These are phyloP conservation scores for Psylliodes chrysocephalus DNA, from an alignment of 2,888 invertebrate genomes.

Conservation along the genomic window DNA sequence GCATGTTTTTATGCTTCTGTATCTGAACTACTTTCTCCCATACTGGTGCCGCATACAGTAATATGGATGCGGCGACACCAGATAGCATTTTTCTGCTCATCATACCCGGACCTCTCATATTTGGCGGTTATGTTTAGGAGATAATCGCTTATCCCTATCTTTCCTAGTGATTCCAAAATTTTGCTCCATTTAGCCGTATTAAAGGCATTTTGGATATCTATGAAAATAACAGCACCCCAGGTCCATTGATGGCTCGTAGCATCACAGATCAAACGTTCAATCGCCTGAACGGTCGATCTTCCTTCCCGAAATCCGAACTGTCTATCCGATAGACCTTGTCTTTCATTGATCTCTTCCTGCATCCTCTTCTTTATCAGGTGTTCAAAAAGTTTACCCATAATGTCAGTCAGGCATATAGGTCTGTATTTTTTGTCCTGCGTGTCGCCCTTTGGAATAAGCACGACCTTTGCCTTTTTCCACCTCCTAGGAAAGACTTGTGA, in stretches of 20 bases:
- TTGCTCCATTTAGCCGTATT: neutral
- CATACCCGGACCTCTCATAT: slow-evolving; percentile 13
- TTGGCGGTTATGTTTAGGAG: too few species aligned
- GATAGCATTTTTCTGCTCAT: slow-evolving; percentile 9
- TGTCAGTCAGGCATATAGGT: neutral
- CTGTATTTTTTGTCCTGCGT: neutral
- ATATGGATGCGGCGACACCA: slow-evolving; percentile 6
- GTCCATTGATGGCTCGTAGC: neutral
- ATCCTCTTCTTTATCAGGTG: neutral
- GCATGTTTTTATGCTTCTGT: slow-evolving; percentile 17
- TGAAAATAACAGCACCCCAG: slow-evolving; percentile 2
- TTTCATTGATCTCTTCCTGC: neutral
- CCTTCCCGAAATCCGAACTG: neutral
- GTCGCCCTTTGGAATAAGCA: neutral
- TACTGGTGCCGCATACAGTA: slow-evolving; percentile 32
- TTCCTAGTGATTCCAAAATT: too few species aligned
- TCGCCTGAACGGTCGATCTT: neutral
- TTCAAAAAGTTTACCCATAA: neutral
- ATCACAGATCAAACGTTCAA: neutral
- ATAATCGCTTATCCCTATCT: too few species aligned
- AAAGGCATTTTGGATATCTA: neutral
- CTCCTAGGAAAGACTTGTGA: neutral
- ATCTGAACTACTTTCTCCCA: slow-evolving; percentile 21
- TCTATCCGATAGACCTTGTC: neutral
- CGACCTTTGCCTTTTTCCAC: neutral